A percentile compares a stretch with the other conserved stretches of the same genome.
Conservation (phyloP, 1,140 invertebrate species). For the Euschistus heros region DNA sequence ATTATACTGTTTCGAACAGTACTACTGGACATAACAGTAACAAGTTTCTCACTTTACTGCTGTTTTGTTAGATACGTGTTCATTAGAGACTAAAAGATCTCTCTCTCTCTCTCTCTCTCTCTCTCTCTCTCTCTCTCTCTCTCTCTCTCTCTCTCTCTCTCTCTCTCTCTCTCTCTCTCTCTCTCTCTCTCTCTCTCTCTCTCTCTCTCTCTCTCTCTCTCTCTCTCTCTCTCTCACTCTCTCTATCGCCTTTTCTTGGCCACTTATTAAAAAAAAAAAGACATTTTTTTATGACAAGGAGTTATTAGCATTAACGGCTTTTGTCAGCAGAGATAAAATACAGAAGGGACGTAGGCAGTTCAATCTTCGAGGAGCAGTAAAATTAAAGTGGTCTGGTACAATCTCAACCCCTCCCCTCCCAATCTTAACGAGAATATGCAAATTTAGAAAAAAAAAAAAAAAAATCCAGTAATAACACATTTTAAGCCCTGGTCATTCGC, state of each 20-base stretch:
- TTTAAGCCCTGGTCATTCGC: too few relatives aligned
- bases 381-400: too few relatives aligned
- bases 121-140: constrained; percentile 22
- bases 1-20: too few relatives aligned
- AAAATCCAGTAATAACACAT: too few relatives aligned
- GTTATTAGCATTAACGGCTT: neutral
- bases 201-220: constrained; percentile 5
- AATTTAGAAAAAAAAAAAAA: too few relatives aligned
- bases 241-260: neutral
- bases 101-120: neutral
- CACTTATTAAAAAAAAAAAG: neutral
- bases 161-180: constrained; percentile 26
- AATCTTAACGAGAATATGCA: too few relatives aligned
- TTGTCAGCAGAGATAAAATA: neutral
- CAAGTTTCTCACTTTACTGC: too few relatives aligned
- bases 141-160: constrained; percentile 23
- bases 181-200: constrained; percentile 21
- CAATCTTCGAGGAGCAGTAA: too few relatives aligned
- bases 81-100: too few relatives aligned
- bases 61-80: too few relatives aligned
- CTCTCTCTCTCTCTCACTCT: neutral
- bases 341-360: neutral
- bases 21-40: too few relatives aligned
- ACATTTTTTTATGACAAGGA: neutral
- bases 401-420: too few relatives aligned